Conservation (phyloP, 1,140 invertebrate species). For the Phymorhynchus buccinoides region DNA sequence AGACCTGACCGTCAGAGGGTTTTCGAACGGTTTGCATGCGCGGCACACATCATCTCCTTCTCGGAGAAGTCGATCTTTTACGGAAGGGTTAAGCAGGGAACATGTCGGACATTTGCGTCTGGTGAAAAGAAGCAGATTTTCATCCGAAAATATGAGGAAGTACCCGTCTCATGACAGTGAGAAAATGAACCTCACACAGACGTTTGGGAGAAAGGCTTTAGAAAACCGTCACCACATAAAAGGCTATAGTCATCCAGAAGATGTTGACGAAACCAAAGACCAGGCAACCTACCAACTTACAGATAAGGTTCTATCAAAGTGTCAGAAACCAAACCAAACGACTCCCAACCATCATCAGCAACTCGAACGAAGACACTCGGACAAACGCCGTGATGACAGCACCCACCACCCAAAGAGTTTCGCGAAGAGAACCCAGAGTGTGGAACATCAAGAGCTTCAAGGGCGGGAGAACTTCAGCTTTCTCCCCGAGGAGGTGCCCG, state of each 20-base stretch:
- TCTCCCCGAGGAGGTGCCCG: constrained; percentile 51
- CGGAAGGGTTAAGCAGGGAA: background rate
- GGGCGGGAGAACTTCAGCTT: constrained; percentile 24
- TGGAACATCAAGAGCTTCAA: background rate
- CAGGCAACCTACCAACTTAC: background rate
- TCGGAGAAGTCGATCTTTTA: background rate
- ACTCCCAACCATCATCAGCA: background rate
- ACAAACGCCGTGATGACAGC: background rate
- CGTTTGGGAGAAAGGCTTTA: background rate
- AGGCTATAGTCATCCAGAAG: background rate
- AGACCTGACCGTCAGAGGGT: background rate
- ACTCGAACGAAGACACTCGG: background rate
- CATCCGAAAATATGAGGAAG: background rate
- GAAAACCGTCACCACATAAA: background rate
- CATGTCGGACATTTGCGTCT: background rate
- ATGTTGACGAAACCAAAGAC: background rate
- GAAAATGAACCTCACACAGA: background rate
- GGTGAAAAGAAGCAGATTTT: background rate
- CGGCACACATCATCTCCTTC: background rate
- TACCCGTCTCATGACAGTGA: background rate
- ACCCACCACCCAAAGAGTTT: background rate
- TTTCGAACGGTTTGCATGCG: background rate
- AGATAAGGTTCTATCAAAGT: background rate
- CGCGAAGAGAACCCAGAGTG: background rate
- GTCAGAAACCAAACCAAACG: background rate